Conservation (phyloP, 2,797 vertebrate species). For the Tokudaia tokunoshimensis region DNA sequence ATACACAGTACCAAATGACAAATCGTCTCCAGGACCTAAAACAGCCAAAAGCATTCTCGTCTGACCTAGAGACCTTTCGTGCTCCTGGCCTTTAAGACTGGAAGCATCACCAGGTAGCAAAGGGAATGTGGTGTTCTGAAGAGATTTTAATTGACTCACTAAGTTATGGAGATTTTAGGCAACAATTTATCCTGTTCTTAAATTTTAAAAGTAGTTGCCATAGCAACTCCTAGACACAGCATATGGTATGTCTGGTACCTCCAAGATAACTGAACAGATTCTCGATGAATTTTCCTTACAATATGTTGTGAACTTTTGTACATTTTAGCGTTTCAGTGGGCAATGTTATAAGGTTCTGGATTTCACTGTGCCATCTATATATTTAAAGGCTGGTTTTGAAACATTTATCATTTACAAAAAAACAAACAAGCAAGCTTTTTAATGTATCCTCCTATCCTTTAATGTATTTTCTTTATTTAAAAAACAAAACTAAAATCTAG, state of each 20-base stretch:
- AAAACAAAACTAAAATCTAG: constrained; percentile 24
- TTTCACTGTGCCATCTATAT: constrained; percentile 86
- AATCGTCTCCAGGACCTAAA: constrained; percentile 55
- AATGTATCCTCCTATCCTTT: constrained; percentile 72
- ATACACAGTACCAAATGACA: constrained; percentile 47
- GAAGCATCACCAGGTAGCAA: constrained; percentile 77
- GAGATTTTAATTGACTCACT: constrained; percentile 83
- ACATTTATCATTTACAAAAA: constrained; percentile 77
- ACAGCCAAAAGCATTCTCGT: constrained; percentile 60
- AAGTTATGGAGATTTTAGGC: constrained; percentile 90
- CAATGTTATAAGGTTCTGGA: constrained; percentile 86
- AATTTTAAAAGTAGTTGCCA: constrained; percentile 91
- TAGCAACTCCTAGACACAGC: constrained; percentile 91
- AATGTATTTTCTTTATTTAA: constrained; percentile 51
- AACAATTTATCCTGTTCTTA: constrained; percentile 89
- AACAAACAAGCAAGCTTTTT: constrained; percentile 61
- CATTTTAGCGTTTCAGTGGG: constrained; percentile 88
- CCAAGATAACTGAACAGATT: constrained; percentile 90
- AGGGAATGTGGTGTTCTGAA: constrained; percentile 78
- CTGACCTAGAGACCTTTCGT: neutral
- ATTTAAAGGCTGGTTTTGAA: constrained; percentile 87
- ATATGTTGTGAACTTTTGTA: constrained; percentile 91
- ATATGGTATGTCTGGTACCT: constrained; percentile 93
- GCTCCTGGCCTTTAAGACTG: constrained; percentile 59
- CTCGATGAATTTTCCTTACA: constrained; percentile 91